A percentile compares a stretch with the other conserved stretches of the same genome.
phyloP scores from a whole-genome alignment of 2,888 invertebrate species.

The Marronus borbonicus region DNA sequence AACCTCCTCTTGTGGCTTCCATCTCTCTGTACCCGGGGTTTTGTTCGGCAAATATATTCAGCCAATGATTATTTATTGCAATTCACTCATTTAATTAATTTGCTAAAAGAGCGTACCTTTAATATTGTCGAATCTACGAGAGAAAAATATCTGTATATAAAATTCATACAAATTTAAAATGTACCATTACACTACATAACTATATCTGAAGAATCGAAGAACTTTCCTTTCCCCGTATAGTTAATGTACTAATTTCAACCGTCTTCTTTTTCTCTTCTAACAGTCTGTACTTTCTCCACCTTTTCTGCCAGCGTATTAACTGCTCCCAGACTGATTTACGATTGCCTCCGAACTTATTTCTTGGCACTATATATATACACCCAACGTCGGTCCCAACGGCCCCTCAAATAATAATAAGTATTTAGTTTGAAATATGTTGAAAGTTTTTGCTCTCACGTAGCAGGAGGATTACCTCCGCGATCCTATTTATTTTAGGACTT shows the following conservation, averaged over 20 bases:
- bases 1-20: no score
- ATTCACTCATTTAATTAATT: no score
- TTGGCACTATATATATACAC: constrained; percentile 24
- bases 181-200: no score
- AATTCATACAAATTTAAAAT: no score
- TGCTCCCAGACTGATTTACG: constrained; percentile 32
- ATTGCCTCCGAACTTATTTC: constrained; percentile 37
- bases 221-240: background rate
- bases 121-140: no score
- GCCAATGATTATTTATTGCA: no score
- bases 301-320: constrained; percentile 5
- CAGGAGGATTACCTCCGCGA: constrained; percentile 22
- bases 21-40: no score
- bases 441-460: constrained; percentile 40
- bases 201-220: background rate
- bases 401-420: constrained; percentile 39
- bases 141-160: no score
- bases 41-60: no score
- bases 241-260: no score
- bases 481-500: constrained; percentile 32
- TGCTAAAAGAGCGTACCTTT: no score
- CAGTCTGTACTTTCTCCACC: background rate
- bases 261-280: background rate
- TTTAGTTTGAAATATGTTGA: constrained; percentile 39
- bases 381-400: background rate